Evolutionary conservation across 2,888 invertebrate species (phyloP), one percentile per base, ranked within the genome.

Genomic region (Taphrorychus bicolor): DNA sequence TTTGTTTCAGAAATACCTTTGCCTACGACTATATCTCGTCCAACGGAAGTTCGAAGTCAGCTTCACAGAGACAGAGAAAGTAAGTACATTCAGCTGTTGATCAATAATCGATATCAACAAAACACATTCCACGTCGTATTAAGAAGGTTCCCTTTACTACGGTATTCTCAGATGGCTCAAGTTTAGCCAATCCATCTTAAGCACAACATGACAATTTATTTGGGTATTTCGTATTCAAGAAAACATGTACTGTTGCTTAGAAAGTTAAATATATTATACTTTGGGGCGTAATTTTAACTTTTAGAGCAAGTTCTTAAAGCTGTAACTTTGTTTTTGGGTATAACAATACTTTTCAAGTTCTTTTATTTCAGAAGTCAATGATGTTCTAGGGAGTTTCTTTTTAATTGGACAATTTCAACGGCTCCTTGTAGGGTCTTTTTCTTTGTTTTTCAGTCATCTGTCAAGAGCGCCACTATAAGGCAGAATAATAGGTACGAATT

Each of bases 1-100:
- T 66, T 73, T 73, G 67, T 86, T 86, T 72, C 87, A 94, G 94
- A 93, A 87, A 94, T 94, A 80, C 93, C 93, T 60, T 89, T 93
- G 88, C 94, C 94, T 66, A 94, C 94, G 69, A 90, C 91, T 66
- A 91, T 93, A 71, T 91, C 94, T 69, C 89, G 92, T 85, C 89
- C 93, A 71, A 91, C 91, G 61, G 91, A 91, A 84, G 91, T 91
- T 86, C 90, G 90, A 80, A 91, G 90, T 53, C 82, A 88, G 84
- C 76, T 85, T 17, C 89, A 90, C 80, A 91, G 90, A 87, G 91
- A 90, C 80, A 91, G 90, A 87, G 91, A 91, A 84, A 89, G 91
- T 91, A 83, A 89, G 85, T 78, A 18, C 21, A 5, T 2, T 18
- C 18, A 51, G 21, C 9, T 7, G 21, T 9, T 5, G 9, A 11